Base-by-base conservation (phyloP, 2,888 invertebrate species). In the Xestobium rufovillosum region DNA sequence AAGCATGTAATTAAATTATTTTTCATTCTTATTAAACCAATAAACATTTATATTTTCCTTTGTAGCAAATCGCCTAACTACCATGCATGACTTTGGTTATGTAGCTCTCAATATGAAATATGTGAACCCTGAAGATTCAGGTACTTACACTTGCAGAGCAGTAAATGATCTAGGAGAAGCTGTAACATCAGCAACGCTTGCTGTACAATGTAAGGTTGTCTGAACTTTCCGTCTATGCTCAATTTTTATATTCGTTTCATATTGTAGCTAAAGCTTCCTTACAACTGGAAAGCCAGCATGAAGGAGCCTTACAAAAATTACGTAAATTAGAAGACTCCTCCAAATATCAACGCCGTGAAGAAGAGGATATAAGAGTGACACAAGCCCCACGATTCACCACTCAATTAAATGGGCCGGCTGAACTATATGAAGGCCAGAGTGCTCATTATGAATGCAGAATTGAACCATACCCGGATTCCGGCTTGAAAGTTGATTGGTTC, bases 31-130 rank as follows among this genome's bases (percentile, higher is more conserved):
- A 16, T 34, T 17, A 10, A 35, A 40, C 25, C 14, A 31, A 31
- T 27, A 9, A 27, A n/a, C 9, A 14, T 13, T 8, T 14, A 11
- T 43, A 32, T 27, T 27, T 41, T 26, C 40, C 31, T 44, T 60
- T 62, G 34, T 49, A 83, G 83, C 89, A n/a, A 90, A 90, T 60
- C 85, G 90, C 41, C 73, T 87, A 16, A 87, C 88, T 27, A 92
- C 94, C 6, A 90, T 94, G 83, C 91, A 96, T 60, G 97, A 98
- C 63, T 96, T 97, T 62, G 97, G 97, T 31, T 96, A 94, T 62
- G 96, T 96, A 14, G 92, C 94, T 25, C 70, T 91, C 11, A 91
- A 92, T 55, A 86, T 91, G 85, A 90, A 90, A 61, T 90, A 90
- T 54, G 89, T 89, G 0, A 88, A 88, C 59, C 91, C 94, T 13